Evolutionary conservation across 2,888 invertebrate species (phyloP).

Genomic region (Biston stratarius): DNA sequence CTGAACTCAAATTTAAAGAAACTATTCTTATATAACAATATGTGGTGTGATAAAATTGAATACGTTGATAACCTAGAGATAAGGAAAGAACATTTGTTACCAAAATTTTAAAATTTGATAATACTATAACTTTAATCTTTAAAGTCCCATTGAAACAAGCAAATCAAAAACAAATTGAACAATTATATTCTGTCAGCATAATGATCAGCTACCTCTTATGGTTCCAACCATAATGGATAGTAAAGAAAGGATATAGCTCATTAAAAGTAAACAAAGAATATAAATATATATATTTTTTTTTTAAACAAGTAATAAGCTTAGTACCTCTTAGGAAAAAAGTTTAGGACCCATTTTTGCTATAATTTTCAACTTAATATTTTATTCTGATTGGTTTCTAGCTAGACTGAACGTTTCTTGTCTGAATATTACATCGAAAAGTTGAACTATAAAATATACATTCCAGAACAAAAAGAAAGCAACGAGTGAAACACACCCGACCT

Average conservation of each 20-base stretch:
- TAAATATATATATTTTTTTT: too few relatives aligned
- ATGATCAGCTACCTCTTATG: too few relatives aligned
- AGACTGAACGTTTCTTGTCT: too few relatives aligned
- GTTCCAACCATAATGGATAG: too few relatives aligned
- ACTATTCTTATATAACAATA: constrained; percentile 46
- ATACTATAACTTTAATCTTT: constrained; percentile 2
- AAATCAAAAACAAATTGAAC: too few relatives aligned
- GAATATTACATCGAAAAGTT: background rate
- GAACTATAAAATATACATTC: constrained; percentile 1
- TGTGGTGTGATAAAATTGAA: constrained; percentile 49
- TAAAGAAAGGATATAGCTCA: too few relatives aligned
- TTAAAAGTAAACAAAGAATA: too few relatives aligned
- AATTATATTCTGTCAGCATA: too few relatives aligned
- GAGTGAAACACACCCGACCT: background rate
- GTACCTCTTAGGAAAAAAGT: too few relatives aligned
- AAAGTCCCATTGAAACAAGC: background rate
- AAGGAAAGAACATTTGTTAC: constrained; percentile 10
- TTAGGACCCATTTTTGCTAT: too few relatives aligned
- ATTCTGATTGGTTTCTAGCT: background rate
- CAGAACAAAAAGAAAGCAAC: background rate
- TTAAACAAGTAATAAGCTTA: too few relatives aligned
- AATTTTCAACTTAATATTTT: too few relatives aligned
- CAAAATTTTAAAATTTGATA: background rate
- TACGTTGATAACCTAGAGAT: constrained; percentile 35
- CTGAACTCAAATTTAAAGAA: constrained; percentile 62